Conservation (phyloP, 2,797 vertebrate species). For the Micrastur ruficollis region DNA sequence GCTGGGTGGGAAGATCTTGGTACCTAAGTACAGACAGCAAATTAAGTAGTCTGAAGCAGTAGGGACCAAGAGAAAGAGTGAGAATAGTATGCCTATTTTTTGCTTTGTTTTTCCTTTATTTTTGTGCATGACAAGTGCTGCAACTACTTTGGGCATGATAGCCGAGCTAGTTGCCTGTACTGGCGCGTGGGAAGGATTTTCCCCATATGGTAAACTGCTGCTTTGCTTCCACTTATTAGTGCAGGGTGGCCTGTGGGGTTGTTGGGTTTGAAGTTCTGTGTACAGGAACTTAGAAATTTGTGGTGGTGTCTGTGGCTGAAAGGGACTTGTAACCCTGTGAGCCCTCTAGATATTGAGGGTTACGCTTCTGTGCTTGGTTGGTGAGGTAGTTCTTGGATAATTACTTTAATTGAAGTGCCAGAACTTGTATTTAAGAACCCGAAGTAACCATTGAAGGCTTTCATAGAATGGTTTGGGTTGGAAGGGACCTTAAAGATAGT, state of each 20-base stretch:
- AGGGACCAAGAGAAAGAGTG: background rate
- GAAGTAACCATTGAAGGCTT: rapidly evolving
- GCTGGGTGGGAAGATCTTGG: background rate
- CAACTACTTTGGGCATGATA: background rate
- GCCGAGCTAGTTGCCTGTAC: background rate
- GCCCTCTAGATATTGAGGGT: rapidly evolving
- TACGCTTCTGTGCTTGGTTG: background rate
- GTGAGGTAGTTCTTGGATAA: background rate
- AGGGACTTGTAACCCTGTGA: background rate
- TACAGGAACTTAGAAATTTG: background rate
- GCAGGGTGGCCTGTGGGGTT: background rate
- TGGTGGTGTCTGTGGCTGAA: background rate
- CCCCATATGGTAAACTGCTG: background rate
- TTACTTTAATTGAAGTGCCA: background rate
- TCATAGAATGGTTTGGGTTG: too few species aligned
- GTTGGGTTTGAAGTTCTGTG: rapidly evolving
- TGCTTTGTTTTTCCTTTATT: background rate
- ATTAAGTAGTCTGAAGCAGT: background rate
- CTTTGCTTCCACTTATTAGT: background rate
- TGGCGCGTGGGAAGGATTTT: background rate
- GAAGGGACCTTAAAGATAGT: too few species aligned
- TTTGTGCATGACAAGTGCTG: background rate
- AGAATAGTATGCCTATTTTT: background rate
- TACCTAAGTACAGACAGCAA: background rate
- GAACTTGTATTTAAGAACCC: background rate